Conservation (phyloP, 1,140 invertebrate genomes). For the Calosoma granatense region DNA sequence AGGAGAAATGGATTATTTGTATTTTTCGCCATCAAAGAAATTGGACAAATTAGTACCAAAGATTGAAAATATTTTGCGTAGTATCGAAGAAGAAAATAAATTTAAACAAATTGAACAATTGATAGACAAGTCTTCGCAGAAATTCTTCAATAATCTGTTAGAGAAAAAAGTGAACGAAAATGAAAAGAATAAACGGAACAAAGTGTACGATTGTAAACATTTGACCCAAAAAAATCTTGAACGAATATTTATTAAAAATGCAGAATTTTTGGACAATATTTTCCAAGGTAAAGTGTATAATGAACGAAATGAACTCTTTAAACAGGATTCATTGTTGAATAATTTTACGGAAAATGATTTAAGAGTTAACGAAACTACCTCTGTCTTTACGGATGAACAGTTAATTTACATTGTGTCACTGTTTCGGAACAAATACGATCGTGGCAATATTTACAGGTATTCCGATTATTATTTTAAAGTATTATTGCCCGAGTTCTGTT, state of each 20-base stretch:
- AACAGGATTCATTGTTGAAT: background rate
- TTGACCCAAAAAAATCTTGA: background rate
- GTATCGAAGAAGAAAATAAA: background rate
- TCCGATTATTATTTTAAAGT: background rate
- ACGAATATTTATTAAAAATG: background rate
- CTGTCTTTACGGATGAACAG: background rate
- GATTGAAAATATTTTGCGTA: background rate
- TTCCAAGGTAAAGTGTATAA: background rate
- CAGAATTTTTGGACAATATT: background rate
- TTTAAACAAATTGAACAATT: background rate
- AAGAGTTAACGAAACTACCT: background rate
- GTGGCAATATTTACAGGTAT: background rate
- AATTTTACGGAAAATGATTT: conserved; percentile 1
- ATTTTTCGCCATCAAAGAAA: background rate
- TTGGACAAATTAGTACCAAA: background rate
- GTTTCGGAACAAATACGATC: background rate
- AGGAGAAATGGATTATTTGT: too few species aligned
- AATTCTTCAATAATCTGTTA: background rate
- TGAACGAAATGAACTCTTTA: background rate
- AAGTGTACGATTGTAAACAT: background rate
- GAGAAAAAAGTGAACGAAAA: background rate
- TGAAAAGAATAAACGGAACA: background rate
- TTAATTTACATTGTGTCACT: background rate
- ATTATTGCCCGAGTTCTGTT: background rate
- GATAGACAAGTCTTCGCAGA: background rate